Conservation (phyloP, 2,888 invertebrate genomes). For the Tineola bisselliella region DNA sequence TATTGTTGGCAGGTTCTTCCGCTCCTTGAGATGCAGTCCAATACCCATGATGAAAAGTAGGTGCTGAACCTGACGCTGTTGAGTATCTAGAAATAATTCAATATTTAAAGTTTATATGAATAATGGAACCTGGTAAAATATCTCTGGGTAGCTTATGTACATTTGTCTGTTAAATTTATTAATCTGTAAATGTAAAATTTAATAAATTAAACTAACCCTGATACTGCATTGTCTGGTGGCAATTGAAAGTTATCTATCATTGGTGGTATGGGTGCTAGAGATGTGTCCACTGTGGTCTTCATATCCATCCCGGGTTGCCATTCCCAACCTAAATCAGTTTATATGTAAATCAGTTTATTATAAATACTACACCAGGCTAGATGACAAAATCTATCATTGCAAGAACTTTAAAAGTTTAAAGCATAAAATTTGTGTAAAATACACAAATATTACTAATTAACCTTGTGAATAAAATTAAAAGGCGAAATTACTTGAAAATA, state of each 20-base stretch:
- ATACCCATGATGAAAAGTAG: slow-evolving; percentile 58
- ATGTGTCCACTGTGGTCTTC: slow-evolving; percentile 39
- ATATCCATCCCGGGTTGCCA: slow-evolving; percentile 33
- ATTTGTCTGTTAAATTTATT: not conserved
- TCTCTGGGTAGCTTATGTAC: not conserved
- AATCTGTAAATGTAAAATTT: too few species aligned
- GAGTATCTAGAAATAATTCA: slow-evolving; percentile 33
- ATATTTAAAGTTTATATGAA: not conserved
- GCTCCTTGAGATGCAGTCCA: slow-evolving; percentile 50
- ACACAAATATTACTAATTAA: not conserved
- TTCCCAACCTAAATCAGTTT: slow-evolving; percentile 37
- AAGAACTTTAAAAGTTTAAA: too few species aligned
- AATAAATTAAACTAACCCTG: slow-evolving; percentile 36
- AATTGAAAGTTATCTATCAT: slow-evolving; percentile 45
- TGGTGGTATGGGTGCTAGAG: slow-evolving; percentile 35
- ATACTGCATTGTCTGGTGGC: slow-evolving; percentile 34
- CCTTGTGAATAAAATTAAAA: not conserved
- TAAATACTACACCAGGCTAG: too few species aligned
- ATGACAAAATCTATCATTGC: too few species aligned
- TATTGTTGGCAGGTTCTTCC: slow-evolving; percentile 21
- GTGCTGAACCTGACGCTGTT: slow-evolving; percentile 33
- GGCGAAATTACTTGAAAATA: too few species aligned
- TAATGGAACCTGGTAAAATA: not conserved
- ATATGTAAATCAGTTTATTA: too few species aligned
- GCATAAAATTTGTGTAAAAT: too few species aligned